Evolutionary conservation across 1,140 invertebrate genomes (phyloP).

Genomic region (Ostrea denselamellosa): DNA sequence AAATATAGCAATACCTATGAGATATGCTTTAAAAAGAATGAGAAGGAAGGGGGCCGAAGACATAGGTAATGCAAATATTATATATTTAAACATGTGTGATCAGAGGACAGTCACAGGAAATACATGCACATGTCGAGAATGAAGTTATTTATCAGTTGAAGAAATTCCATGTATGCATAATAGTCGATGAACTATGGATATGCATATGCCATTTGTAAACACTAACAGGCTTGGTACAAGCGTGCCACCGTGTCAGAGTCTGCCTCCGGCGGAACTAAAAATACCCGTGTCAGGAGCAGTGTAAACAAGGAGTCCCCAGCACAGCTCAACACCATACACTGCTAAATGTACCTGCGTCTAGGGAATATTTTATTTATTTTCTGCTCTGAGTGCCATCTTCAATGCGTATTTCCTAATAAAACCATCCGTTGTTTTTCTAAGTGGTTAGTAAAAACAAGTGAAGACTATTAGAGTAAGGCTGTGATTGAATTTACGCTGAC

Average conservation of each 20-base stretch:
- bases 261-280: background rate
- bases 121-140: no score
- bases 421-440: conserved; percentile 4
- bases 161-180: background rate
- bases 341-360: conserved; percentile 12
- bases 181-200: conserved; percentile 1
- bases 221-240: background rate
- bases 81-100: no score
- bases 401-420: conserved; percentile 27
- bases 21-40: no score
- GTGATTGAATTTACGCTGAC: conserved; percentile 21
- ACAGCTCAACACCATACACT: conserved; percentile 11
- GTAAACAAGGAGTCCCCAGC: conserved; percentile 13
- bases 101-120: no score
- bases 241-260: background rate
- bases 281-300: conserved; percentile 6
- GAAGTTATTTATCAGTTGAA: no score
- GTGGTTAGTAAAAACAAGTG: background rate
- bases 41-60: no score
- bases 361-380: conserved; percentile 20
- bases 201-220: conserved; percentile 11
- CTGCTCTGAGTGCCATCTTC: conserved; percentile 30
- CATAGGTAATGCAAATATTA: no score
- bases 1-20: no score
- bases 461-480: conserved; percentile 21